These are phyloP conservation scores for Opisthocomus hoazin DNA, from an alignment of 2,113 vertebrate species.

Conservation along the genomic window DNA sequence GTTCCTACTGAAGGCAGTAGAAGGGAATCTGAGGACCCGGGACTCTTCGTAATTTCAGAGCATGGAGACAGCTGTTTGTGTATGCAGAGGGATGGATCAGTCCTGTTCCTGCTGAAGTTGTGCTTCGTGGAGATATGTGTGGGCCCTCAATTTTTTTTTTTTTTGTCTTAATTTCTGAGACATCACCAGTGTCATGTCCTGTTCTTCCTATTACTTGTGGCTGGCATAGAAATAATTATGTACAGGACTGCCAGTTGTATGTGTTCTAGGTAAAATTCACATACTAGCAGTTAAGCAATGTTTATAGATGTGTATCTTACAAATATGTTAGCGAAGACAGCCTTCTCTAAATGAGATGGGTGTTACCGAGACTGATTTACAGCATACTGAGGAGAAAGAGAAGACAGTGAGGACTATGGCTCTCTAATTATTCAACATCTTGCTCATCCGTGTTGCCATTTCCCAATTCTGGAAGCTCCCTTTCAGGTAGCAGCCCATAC, in stretches of 20 bases:
- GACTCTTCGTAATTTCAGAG: not conserved
- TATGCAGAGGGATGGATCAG: not conserved
- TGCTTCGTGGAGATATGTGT: not conserved
- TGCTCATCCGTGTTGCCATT: slow-evolving; percentile 74
- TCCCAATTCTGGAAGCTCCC: slow-evolving; percentile 68
- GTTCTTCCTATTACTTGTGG: not conserved
- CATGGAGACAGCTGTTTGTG: not conserved
- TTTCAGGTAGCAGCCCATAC: slow-evolving; percentile 91
- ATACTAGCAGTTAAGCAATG: not conserved
- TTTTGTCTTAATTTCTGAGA: not conserved
- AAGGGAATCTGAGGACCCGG: not conserved
- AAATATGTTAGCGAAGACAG: not conserved
- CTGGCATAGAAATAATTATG: not conserved
- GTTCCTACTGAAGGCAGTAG: not conserved
- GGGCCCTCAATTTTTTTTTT: not conserved
- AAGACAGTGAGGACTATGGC: not conserved
- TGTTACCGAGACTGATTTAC: not conserved
- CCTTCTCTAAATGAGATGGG: slow-evolving; percentile 49
- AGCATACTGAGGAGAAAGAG: not conserved
- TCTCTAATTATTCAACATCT: slow-evolving; percentile 75
- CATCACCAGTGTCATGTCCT: not conserved
- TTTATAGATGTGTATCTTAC: not conserved
- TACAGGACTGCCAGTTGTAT: not conserved
- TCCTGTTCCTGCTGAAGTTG: not conserved
- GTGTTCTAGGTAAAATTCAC: not conserved